Evolutionary conservation across 1,140 invertebrate species (phyloP).

Genomic region (Radopholus similis): DNA sequence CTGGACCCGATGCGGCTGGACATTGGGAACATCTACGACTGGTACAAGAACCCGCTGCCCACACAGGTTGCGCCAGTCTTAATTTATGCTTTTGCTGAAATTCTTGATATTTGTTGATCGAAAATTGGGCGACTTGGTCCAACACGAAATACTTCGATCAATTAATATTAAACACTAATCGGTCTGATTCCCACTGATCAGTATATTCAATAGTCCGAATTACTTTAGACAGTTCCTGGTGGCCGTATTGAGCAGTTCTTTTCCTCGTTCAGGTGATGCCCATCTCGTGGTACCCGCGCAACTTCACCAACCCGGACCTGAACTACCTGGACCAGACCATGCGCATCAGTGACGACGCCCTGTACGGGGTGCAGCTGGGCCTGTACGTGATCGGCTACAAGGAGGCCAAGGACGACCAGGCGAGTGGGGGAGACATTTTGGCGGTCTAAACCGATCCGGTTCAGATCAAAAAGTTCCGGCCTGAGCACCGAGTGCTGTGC

Average conservation of each 20-base stretch:
- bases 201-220: no score
- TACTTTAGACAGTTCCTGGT: no score
- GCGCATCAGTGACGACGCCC: constrained; percentile 49
- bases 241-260: background rate
- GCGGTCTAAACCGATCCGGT: background rate
- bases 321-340: constrained; percentile 44
- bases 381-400: constrained; percentile 60
- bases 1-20: constrained; percentile 60
- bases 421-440: constrained; percentile 27
- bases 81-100: no score
- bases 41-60: constrained; percentile 59
- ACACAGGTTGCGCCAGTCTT: no score
- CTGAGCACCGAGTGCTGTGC: constrained; percentile 52
- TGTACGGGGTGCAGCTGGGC: constrained; percentile 55
- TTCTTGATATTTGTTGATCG: no score
- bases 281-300: constrained; percentile 55
- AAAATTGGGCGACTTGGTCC: no score
- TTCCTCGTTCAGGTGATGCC: constrained; percentile 46
- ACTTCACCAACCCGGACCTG: constrained; percentile 59
- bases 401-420: constrained; percentile 54
- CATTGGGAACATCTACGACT: constrained; percentile 60
- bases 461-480: constrained; percentile 60
- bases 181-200: no score
- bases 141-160: no score
- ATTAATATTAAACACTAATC: no score